Evolutionary conservation across 2,888 invertebrate species (phyloP), one percentile per base, ranked within the genome.

Genomic region (Mamestra brassicae): DNA sequence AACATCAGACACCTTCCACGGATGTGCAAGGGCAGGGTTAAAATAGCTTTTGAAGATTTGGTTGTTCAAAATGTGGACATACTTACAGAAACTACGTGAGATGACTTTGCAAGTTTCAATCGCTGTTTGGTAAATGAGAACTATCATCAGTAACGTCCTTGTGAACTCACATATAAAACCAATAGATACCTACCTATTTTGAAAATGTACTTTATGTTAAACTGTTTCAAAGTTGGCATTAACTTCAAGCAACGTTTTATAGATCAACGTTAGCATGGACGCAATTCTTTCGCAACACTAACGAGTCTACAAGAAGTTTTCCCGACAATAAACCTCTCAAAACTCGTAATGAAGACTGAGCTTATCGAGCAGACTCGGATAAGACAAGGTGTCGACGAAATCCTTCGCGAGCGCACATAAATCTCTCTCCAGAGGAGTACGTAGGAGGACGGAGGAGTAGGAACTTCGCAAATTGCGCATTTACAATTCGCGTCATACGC

Each of bases 401-500:
- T 88, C 92, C 89, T 84, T 81, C 85, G 85, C 88, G 85, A 57
- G 68, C 77, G 78, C 78, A 88, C 78, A 93, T 93, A 93, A 94
- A 94, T 93, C 93, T 88, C 85, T 77, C 81, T 71, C 85, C 78
- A 84, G 52, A 52, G 52, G 52, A 52, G 52, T 52, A 52, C 17
- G 3, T 17, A 85, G 89, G 82, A 86, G 85, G 78, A 81, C 76
- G 77, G 92, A 93, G 84, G 84, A 87, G 86, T 78, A 79, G 78
- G 79, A 93, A 94, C 81, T 93, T 94, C 84, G 90, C 88, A 95
- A 94, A 94, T 94, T 90, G 93, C 88, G 89, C 94, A 94, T 95
- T 95, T 93, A 89, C 93, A 92, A 94, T 94, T 93, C 95, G 92
- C 85, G 90, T 92, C 94, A 92, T 91, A 92, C 90, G 86, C 87